Percentiles rank a stretch among this genome's conserved stretches.
These are phyloP conservation scores for Melieria crassipennis DNA, from an alignment of 2,888 invertebrate species.

Conservation along the genomic window DNA sequence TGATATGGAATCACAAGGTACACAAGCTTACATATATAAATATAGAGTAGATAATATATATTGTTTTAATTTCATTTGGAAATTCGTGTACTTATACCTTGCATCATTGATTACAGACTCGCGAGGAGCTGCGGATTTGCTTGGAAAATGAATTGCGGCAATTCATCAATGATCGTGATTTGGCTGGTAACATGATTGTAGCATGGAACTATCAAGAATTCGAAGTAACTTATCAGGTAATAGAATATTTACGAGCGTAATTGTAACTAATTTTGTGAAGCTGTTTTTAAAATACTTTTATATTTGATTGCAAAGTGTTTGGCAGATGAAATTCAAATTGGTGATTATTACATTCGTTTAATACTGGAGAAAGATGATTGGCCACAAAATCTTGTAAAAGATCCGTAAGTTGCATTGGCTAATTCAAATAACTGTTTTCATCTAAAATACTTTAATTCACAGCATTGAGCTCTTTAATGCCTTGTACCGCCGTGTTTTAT, in stretches of 20 bases:
- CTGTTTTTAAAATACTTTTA: neutral
- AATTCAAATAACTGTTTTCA: slow-evolving; percentile 1
- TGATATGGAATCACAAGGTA: slow-evolving; percentile 99
- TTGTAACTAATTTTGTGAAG: neutral
- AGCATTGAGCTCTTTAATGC: slow-evolving; percentile 98
- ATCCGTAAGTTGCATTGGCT: slow-evolving; percentile 76
- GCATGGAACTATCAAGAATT: slow-evolving; percentile 99
- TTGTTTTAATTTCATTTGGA: neutral
- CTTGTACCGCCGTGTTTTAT: slow-evolving; percentile 95
- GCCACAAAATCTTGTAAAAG: slow-evolving; percentile 86
- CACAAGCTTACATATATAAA: slow-evolving; percentile 36
- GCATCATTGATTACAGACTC: slow-evolving; percentile 71
- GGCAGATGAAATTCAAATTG: slow-evolving; percentile 96
- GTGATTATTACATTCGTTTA: slow-evolving; percentile 96
- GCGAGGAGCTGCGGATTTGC: slow-evolving; percentile 92
- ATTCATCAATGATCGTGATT: slow-evolving; percentile 89
- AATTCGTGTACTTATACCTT: neutral
- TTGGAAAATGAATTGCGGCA: slow-evolving; percentile 93
- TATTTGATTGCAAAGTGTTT: slow-evolving; percentile 70
- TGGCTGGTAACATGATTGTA: slow-evolving; percentile 80
- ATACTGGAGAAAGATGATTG: slow-evolving; percentile 90
- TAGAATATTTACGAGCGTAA: neutral
- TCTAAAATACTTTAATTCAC: slow-evolving; percentile 49
- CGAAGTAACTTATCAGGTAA: slow-evolving; percentile 85
- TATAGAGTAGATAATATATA: neutral